Evolutionary conservation across 2,113 vertebrate species (phyloP).

Genomic region (Rana temporaria): DNA sequence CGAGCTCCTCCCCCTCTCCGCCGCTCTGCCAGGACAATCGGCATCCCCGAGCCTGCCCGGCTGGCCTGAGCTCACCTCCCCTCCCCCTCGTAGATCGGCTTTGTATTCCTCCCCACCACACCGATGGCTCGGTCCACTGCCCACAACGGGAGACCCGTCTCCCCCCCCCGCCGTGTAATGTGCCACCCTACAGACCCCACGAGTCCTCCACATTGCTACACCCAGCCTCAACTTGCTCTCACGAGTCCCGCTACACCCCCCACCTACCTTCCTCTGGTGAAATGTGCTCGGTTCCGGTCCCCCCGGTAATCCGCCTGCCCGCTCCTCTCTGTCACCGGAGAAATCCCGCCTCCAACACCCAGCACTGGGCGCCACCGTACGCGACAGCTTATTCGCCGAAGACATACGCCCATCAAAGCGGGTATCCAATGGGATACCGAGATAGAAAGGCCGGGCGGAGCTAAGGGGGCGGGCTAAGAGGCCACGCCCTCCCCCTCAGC

Average conservation of each 20-base stretch:
- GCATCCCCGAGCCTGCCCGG: neutral
- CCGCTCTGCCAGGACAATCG: neutral
- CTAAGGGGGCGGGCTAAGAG: neutral
- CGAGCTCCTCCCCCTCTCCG: neutral
- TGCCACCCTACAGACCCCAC: conserved; percentile 6
- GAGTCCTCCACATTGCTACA: neutral
- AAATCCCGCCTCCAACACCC: conserved; percentile 56
- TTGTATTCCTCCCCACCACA: neutral
- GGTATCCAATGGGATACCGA: conserved; percentile 4
- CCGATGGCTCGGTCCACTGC: neutral
- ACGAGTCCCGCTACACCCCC: too few relatives aligned
- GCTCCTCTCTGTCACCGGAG: conserved; percentile 48
- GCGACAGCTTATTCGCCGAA: conserved; percentile 37
- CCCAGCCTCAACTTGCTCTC: neutral
- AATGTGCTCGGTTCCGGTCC: conserved; percentile 25
- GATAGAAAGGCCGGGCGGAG: neutral
- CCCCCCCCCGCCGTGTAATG: neutral
- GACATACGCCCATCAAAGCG: neutral
- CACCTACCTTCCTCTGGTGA: neutral
- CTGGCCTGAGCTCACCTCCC: neutral
- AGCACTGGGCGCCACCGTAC: conserved; percentile 49
- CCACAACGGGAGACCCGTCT: neutral
- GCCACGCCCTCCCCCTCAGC: conserved; percentile 13
- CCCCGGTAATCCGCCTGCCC: conserved; percentile 41
- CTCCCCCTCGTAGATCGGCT: neutral